Percentiles rank a stretch among this genome's conserved stretches.
Evolutionary conservation across 2,888 invertebrate genomes (phyloP).

Genomic region (Lathronympha strigana): DNA sequence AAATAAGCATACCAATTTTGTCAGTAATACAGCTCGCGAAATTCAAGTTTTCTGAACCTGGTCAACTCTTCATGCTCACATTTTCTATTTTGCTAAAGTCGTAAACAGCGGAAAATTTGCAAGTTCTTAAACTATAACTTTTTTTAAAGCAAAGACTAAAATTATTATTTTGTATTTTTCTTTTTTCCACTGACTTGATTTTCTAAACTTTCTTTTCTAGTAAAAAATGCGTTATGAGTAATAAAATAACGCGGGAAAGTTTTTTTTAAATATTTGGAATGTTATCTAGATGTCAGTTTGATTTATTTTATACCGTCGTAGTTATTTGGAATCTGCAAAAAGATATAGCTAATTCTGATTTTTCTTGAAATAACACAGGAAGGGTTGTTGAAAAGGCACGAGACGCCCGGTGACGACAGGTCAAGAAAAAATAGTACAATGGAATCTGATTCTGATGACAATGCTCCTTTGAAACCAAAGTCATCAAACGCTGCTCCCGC

Average conservation of each 20-base stretch:
- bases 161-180: neutral
- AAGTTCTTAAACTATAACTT: too few relatives aligned
- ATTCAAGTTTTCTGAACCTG: too few relatives aligned
- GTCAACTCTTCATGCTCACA: too few relatives aligned
- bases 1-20: too few relatives aligned
- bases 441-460: conserved; percentile 80
- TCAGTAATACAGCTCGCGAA: too few relatives aligned
- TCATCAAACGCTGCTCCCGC: conserved; percentile 59
- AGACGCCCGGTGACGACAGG: conserved; percentile 66
- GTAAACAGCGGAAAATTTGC: too few relatives aligned
- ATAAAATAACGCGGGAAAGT: neutral
- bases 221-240: neutral
- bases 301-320: neutral
- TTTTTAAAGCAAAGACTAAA: neutral
- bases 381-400: conserved; percentile 77
- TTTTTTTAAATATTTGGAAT: neutral
- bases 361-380: conserved; percentile 58
- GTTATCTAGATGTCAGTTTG: neutral
- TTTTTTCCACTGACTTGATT: neutral
- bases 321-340: neutral
- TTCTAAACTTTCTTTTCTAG: neutral
- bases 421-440: conserved; percentile 74
- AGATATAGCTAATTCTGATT: neutral
- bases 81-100: too few relatives aligned
- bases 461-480: conserved; percentile 75